These are phyloP conservation scores for Schizopygopsis malacanthus DNA, from an alignment of 2,797 vertebrate species.

Conservation along the genomic window DNA sequence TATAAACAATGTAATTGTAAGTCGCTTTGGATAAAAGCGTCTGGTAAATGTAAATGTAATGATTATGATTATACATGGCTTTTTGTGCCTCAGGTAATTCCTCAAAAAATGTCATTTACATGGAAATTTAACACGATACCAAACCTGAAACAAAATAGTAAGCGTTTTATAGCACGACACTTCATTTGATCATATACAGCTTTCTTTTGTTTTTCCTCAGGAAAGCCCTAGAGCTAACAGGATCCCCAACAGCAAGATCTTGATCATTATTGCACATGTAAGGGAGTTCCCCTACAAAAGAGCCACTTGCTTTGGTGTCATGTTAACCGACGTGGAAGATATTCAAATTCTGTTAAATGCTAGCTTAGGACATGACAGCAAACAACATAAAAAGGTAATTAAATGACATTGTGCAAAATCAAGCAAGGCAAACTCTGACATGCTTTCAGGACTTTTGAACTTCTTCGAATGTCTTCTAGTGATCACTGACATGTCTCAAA, in stretches of 20 bases:
- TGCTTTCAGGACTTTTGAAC: neutral
- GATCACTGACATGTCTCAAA: neutral
- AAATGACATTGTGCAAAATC: slow-evolving; percentile 34
- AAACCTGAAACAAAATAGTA: slow-evolving; percentile 3
- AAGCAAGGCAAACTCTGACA: slow-evolving; percentile 13
- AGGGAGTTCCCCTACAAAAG: slow-evolving; percentile 3
- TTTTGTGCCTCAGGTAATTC: slow-evolving; percentile 13
- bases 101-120: neutral
- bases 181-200: slow-evolving; percentile 10
- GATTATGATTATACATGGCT: neutral
- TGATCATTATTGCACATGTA: slow-evolving; percentile 48
- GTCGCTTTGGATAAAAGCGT: too few species aligned
- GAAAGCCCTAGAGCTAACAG: slow-evolving; percentile 42
- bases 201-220: neutral
- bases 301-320: slow-evolving; percentile 29
- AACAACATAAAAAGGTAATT: slow-evolving; percentile 6
- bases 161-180: neutral
- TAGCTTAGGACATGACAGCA: neutral
- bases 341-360: neutral
- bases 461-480: neutral
- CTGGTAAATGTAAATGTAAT: too few species aligned
- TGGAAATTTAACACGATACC: slow-evolving; percentile 24
- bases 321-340: slow-evolving; percentile 28
- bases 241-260: slow-evolving; percentile 26
- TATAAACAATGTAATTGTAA: too few species aligned